Conservation (phyloP, 2,113 vertebrate species). For the Ameiurus melas region DNA sequence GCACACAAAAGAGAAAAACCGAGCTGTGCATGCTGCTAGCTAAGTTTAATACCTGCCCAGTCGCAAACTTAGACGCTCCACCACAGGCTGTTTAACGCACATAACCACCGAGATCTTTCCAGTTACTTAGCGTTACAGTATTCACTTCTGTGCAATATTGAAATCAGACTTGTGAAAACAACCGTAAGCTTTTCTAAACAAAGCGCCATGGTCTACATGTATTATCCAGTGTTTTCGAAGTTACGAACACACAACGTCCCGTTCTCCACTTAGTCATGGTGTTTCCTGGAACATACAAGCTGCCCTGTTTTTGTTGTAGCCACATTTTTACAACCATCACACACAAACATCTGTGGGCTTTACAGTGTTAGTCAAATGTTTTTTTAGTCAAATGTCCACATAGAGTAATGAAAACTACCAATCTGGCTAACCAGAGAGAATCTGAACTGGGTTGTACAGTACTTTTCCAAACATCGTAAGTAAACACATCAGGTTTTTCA, state of each 20-base stretch:
- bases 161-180: background rate
- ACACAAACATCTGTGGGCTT: background rate
- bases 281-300: background rate
- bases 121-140: background rate
- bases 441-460: background rate
- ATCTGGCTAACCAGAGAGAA: background rate
- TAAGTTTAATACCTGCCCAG: background rate
- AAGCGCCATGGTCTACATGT: background rate
- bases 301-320: background rate
- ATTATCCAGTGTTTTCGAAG: background rate
- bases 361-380: background rate
- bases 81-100: background rate
- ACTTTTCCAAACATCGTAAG: background rate
- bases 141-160: background rate
- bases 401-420: background rate
- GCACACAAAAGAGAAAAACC: background rate
- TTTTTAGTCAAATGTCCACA: too few relatives aligned
- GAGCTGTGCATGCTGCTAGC: background rate
- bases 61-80: background rate
- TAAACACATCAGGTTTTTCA: background rate
- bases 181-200: background rate
- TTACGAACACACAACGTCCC: background rate
- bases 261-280: background rate
- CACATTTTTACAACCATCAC: background rate
- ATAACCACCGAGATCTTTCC: background rate